Base-by-base conservation (phyloP, 2,113 vertebrate species). In the Himantopus leucocephalus region DNA sequence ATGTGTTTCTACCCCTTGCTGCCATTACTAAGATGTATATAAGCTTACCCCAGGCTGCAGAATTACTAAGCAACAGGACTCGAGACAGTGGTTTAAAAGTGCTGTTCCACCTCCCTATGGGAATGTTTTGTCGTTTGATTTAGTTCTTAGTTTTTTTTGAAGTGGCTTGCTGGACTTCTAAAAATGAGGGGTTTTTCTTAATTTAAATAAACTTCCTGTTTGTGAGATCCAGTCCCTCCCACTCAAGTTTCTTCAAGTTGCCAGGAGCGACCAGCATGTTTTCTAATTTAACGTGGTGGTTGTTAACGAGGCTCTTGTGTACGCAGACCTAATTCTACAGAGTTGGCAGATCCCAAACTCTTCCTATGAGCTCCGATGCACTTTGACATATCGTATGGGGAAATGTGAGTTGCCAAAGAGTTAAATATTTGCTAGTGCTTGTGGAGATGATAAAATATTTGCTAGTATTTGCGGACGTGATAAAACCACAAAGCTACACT, bases 351-450 rank as follows among this genome's bases (percentile, higher is more conserved):
- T 94, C 78, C 75, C 58, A 75, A 34, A 92, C 39, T 92, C 87
- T 86, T 27, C 55, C 67, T 85, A 1, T 78, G 78, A 87, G 35
- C 59, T 67, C 48, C 85, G 35, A 80, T 90, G 81, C 73, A 86
- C 95, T 96, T 97, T 94, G 91, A 91, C 94, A 96, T 91, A 47
- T 74, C 91, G 88, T 23, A n/a, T 80, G 85, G 70, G 80, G 86
- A 94, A 91, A 95, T 94, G 18, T 56, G 60, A 23, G 39, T 92
- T 97, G 75, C 59, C 73, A 64, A 85, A 87, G 90, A 96, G 97
- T 97, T 98, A 98, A 98, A 98, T 94, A 97, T 98, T 98, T 93
- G 93, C 97, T 55, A 84, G 43, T 72, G 52, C 90, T 90, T 94
- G 27, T 35, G 67, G 39, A 73, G 82, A 76, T 85, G 68, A 94